These are phyloP conservation scores for Sarcoramphus papa DNA, from an alignment of 2,797 vertebrate species.

Conservation along the genomic window DNA sequence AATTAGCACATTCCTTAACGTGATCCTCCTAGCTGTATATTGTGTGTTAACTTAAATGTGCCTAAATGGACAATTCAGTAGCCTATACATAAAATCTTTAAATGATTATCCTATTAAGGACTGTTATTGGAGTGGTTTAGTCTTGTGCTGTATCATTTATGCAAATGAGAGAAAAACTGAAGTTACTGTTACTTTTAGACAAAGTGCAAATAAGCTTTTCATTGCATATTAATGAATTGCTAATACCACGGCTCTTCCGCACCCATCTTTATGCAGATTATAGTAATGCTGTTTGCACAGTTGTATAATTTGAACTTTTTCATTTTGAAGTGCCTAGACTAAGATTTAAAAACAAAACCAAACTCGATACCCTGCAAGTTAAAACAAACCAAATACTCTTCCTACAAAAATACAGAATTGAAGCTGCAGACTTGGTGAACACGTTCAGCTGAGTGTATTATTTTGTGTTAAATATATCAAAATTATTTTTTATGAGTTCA, in stretches of 20 bases:
- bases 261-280: conserved; percentile 61
- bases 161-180: conserved; percentile 47
- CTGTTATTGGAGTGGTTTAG: conserved; percentile 4
- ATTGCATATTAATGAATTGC: conserved; percentile 68
- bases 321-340: neutral
- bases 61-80: conserved; percentile 54
- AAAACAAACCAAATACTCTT: neutral
- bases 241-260: conserved; percentile 47
- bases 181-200: conserved; percentile 68
- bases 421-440: neutral
- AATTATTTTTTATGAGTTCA: neutral
- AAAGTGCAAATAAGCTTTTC: conserved; percentile 69
- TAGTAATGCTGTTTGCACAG: conserved; percentile 59
- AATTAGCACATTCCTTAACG: conserved; percentile 55
- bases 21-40: neutral
- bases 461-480: neutral
- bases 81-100: conserved; percentile 36
- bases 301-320: conserved; percentile 40
- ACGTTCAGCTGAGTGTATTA: accelerated
- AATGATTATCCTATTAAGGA: conserved; percentile 49
- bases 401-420: neutral
- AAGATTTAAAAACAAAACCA: neutral
- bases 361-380: neutral
- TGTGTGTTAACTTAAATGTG: conserved; percentile 24
- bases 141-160: conserved; percentile 45